These are phyloP conservation scores for Ancistrus triradiatus DNA, from an alignment of 2,113 vertebrate species.

Conservation along the genomic window DNA sequence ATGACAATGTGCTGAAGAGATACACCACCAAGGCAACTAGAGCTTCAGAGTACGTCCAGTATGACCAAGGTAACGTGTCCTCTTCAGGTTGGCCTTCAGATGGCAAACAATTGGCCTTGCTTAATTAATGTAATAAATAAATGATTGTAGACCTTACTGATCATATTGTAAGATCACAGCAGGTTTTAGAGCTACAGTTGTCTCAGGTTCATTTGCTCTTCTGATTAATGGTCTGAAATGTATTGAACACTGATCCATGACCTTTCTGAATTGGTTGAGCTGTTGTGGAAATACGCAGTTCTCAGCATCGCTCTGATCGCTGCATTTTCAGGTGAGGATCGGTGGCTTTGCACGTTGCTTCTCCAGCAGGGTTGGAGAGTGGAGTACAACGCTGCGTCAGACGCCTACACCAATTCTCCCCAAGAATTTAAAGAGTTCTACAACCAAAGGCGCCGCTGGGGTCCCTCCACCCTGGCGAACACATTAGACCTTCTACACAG, in stretches of 20 bases:
- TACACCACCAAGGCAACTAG: slow-evolving; percentile 69
- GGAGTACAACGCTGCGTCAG: slow-evolving; percentile 77
- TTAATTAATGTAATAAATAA: too few species aligned
- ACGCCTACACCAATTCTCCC: slow-evolving; percentile 77
- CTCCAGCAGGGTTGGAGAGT: slow-evolving; percentile 78
- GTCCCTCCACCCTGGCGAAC: slow-evolving; percentile 75
- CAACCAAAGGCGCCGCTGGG: slow-evolving; percentile 77
- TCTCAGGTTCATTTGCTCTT: too few species aligned
- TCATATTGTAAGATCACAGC: too few species aligned
- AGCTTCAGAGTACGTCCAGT: slow-evolving; percentile 72
- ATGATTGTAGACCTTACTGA: too few species aligned
- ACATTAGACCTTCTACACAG: slow-evolving; percentile 74
- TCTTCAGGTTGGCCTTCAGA: too few species aligned
- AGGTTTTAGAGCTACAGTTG: too few species aligned
- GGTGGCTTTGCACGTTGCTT: slow-evolving; percentile 77
- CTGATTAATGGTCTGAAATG: too few species aligned
- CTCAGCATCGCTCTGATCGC: too few species aligned
- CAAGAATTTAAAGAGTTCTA: slow-evolving; percentile 80
- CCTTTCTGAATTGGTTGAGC: too few species aligned
- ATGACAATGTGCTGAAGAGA: slow-evolving; percentile 72
- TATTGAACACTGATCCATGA: too few species aligned
- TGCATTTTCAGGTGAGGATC: slow-evolving; percentile 70
- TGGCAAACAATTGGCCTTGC: too few species aligned
- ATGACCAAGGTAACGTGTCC: slow-evolving; percentile 68
- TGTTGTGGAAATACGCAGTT: too few species aligned